Percentiles rank a stretch among this genome's conserved stretches.
phyloP scores from a whole-genome alignment of 92 coral and sea anemone species.

The Umimayanthus chanpuru region DNA sequence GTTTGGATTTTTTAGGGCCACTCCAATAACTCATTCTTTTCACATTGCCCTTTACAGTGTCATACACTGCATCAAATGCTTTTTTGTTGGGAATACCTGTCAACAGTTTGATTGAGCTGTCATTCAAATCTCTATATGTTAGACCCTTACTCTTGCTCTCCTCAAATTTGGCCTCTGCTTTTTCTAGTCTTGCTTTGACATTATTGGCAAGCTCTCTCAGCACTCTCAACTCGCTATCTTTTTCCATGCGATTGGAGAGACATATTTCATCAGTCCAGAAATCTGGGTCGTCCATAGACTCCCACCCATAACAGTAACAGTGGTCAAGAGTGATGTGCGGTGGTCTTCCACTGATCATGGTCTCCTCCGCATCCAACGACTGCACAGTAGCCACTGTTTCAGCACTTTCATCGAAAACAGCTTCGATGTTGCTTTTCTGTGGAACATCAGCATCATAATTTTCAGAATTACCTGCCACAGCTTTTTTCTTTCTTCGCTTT shows the following conservation, averaged over 20 bases:
- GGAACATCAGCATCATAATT: neutral
- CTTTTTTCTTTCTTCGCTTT: conserved; percentile 11
- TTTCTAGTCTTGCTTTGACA: neutral
- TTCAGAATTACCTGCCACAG: neutral
- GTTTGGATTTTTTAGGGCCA: conserved; percentile 59
- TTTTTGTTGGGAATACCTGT: conserved; percentile 34
- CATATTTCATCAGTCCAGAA: conserved; percentile 18
- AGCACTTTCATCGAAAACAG: neutral
- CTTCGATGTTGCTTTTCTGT: neutral
- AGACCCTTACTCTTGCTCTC: conserved; percentile 5
- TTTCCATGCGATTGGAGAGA: conserved; percentile 1
- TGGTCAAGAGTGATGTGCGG: conserved; percentile 1
- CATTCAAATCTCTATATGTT: conserved; percentile 9
- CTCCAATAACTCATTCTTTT: conserved; percentile 55
- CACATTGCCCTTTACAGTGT: neutral
- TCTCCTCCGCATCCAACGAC: neutral
- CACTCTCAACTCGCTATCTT: neutral
- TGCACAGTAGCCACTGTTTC: neutral
- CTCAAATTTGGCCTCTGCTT: conserved; percentile 23
- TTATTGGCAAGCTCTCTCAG: neutral
- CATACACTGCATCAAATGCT: conserved; percentile 36
- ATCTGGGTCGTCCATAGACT: conserved; percentile 13
- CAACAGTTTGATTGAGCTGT: conserved; percentile 25
- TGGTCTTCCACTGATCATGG: conserved; percentile 5
- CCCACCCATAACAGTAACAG: conserved; percentile 13